Percentiles rank a stretch among this genome's conserved stretches.
Evolutionary conservation across 2,888 invertebrate genomes (phyloP).

Genomic region (Drosophila prostipennis): DNA sequence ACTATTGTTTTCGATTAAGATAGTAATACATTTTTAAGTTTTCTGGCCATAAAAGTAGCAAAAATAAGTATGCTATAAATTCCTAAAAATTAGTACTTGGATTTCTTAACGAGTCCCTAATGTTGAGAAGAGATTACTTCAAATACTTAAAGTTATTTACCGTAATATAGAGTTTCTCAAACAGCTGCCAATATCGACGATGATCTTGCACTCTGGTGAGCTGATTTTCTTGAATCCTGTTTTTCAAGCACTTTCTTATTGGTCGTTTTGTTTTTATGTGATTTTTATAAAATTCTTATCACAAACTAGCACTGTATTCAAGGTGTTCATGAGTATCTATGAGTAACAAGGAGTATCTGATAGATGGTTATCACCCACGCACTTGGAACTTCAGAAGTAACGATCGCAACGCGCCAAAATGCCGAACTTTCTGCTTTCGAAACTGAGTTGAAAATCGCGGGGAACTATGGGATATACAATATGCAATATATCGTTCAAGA

Average conservation of each 20-base stretch:
- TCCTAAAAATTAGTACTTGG: background rate
- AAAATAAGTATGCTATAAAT: constrained; percentile 3
- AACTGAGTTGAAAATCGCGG: background rate
- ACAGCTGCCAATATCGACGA: background rate
- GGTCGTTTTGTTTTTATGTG: background rate
- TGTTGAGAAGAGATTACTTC: too few relatives aligned
- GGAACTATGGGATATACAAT: background rate
- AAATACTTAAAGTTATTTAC: background rate
- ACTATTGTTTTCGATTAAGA: background rate
- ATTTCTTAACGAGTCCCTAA: background rate
- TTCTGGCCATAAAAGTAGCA: background rate
- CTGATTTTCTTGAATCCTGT: constrained; percentile 3
- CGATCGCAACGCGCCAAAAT: constrained; percentile 10
- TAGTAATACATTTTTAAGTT: background rate
- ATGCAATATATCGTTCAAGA: background rate
- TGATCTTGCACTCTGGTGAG: background rate
- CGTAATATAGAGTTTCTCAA: background rate
- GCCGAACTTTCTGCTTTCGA: background rate
- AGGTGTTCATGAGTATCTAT: constrained; percentile 3
- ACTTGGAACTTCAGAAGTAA: background rate
- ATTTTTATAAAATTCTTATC: background rate
- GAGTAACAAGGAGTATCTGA: constrained; percentile 3
- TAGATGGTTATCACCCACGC: constrained; percentile 8
- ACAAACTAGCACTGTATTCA: constrained; percentile 3
- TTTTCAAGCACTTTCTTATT: background rate